Evolutionary conservation across 2,888 invertebrate genomes (phyloP), one percentile per base, ranked within the genome.

Genomic region (Lycia hirtaria): DNA sequence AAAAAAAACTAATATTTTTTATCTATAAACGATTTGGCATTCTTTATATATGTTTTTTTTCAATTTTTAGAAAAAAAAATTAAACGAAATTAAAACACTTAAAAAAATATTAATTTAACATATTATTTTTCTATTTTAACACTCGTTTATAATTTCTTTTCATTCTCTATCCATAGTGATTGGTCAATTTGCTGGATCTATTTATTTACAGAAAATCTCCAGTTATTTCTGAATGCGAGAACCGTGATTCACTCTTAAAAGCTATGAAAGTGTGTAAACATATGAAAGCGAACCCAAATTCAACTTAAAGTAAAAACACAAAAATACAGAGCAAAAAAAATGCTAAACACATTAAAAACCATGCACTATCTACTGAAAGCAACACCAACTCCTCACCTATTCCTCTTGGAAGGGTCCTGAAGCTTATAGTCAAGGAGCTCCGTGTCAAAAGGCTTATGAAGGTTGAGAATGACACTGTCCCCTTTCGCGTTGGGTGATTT

Each of bases 381-480:
- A 5, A 33, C 30, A 19, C 7, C n/a, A 9, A 22, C 33, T 40
- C 41, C 45, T 44, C 68, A 88, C 88, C 89, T 83, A 26, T 78
- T 65, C 56, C 87, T 75, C 59, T 83, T 85, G 1, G 77, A 72
- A 37, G 81, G 84, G 26, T 81, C 82, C 0, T 71, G 66, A 1
- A 84, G 59, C 28, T 76, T 78, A 45, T 75, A 78, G 30, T 84
- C 80, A 15, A 71, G 81, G 56, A 2, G 82, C 51, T 55, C 86
- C 80, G n/a, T 78, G 52, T 87, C 85, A 0, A 70, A 57, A 0
- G 77, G 71, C 44, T 81, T 81, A 9, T 81, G 77, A 0, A 90
- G 63, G 62, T 88, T 81, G 2, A 90, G 64, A 49, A 75, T 75
- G 9, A 88, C 83, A 56, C 82, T 83, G 55, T 66, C 80, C 0